phyloP scores from a whole-genome alignment of 2,797 vertebrate species.

The Enteromius afrohamiltoni region DNA sequence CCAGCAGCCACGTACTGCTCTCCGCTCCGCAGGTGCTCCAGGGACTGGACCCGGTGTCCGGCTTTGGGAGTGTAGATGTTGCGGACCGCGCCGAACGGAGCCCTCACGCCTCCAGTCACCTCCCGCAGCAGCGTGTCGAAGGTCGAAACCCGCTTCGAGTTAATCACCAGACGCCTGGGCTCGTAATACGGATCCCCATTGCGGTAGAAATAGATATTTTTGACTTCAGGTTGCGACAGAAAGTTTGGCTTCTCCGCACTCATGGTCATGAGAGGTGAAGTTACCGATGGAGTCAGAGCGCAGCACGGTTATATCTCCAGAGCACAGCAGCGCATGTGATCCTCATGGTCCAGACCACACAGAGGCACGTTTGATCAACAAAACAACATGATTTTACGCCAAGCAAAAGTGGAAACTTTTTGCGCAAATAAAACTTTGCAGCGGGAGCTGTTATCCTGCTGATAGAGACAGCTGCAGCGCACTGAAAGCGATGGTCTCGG shows the following conservation, averaged over 20 bases:
- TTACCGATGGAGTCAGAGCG: neutral
- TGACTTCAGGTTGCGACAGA: conserved; percentile 89
- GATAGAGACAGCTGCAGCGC: neutral
- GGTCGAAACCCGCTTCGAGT: conserved; percentile 88
- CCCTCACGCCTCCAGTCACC: conserved; percentile 88
- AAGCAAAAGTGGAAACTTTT: neutral
- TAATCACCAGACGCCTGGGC: conserved; percentile 88
- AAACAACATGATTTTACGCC: neutral
- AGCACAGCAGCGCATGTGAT: neutral
- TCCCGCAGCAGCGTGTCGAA: conserved; percentile 93
- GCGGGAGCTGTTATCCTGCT: neutral
- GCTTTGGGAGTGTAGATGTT: conserved; percentile 92
- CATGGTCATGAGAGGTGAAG: conserved; percentile 60
- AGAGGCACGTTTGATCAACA: neutral
- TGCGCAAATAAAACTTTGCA: too few relatives aligned
- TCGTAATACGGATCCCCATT: conserved; percentile 94
- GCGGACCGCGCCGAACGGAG: conserved; percentile 92
- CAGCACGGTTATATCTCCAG: neutral
- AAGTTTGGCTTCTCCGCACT: conserved; percentile 78
- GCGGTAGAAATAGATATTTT: conserved; percentile 89
- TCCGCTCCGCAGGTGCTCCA: conserved; percentile 89
- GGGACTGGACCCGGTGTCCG: conserved; percentile 86
- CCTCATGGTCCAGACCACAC: neutral
- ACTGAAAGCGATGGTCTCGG: conserved; percentile 58
- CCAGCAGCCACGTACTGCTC: conserved; percentile 95